Evolutionary conservation across 2,888 invertebrate species (phyloP).

Genomic region (Diaphora mendica): DNA sequence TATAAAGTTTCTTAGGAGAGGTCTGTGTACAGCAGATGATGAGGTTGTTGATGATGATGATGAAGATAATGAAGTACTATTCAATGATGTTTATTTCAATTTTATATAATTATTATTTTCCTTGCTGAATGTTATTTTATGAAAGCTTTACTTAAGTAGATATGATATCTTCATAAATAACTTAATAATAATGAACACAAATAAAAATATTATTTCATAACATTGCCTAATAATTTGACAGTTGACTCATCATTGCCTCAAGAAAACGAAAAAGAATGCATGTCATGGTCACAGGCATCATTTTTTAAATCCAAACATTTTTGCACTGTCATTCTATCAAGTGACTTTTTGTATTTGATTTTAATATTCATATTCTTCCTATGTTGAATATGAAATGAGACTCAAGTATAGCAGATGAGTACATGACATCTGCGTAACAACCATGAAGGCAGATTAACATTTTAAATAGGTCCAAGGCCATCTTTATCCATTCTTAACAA

Average conservation of each 20-base stretch:
- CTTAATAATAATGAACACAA: background rate
- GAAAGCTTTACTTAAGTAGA: background rate
- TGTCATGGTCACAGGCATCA: conserved; percentile 21
- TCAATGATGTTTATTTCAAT: background rate
- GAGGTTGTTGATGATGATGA: no score
- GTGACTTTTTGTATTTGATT: background rate
- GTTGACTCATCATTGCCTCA: background rate
- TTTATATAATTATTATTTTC: background rate
- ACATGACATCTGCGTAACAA: background rate
- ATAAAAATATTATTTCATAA: background rate
- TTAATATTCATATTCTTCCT: background rate
- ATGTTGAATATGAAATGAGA: background rate
- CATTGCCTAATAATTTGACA: background rate
- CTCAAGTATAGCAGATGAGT: background rate
- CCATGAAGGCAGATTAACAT: background rate
- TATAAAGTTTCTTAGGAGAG: no score
- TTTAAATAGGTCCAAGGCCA: background rate
- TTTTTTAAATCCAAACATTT: conserved; percentile 3
- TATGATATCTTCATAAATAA: background rate
- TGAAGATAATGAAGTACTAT: no score
- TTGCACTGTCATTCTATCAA: conserved; percentile 32
- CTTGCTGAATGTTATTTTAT: no score
- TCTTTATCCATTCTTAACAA: background rate
- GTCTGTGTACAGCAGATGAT: no score
- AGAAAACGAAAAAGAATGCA: conserved; percentile 29